These are phyloP conservation scores for Trissolcus brochymenae DNA, from an alignment of 2,888 invertebrate genomes.

Conservation along the genomic window DNA sequence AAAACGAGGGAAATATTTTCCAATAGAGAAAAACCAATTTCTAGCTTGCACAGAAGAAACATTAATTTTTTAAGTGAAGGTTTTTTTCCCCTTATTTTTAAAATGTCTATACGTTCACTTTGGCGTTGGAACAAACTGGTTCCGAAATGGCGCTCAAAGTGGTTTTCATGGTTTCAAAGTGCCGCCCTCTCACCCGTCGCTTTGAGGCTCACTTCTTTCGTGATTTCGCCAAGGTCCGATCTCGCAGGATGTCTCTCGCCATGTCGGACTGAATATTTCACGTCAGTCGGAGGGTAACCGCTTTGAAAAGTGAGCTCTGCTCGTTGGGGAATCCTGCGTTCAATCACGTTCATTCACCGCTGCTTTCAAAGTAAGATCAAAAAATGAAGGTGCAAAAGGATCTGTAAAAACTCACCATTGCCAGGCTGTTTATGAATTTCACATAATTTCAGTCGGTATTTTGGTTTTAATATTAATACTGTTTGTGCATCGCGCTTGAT, in stretches of 20 bases:
- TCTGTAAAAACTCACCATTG: slow-evolving; percentile 9
- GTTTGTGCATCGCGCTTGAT: not conserved
- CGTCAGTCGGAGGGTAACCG: slow-evolving; percentile 56
- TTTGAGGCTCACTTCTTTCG: slow-evolving; percentile 32
- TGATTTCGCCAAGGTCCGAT: slow-evolving; percentile 39
- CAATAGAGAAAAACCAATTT: slow-evolving; percentile 2
- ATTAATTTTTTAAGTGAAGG: not conserved
- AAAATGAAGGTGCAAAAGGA: slow-evolving; percentile 22
- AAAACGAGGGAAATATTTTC: slow-evolving; percentile 8
- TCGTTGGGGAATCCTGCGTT: slow-evolving; percentile 57
- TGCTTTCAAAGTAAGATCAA: slow-evolving; percentile 44
- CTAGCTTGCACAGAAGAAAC: not conserved
- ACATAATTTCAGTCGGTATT: slow-evolving; percentile 2
- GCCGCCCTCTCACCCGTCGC: slow-evolving; percentile 7
- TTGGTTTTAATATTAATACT: not conserved
- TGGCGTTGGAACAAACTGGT: slow-evolving; percentile 1
- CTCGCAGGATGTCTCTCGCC: slow-evolving; percentile 54
- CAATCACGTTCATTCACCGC: slow-evolving; percentile 52
- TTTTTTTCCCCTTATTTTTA: not conserved
- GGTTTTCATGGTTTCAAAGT: too few species aligned
- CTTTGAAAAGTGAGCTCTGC: slow-evolving; percentile 57
- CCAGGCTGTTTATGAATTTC: slow-evolving; percentile 22
- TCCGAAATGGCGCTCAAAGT: not conserved
- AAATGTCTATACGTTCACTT: too few species aligned
- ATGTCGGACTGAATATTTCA: slow-evolving; percentile 57